Conservation (phyloP, 2,888 invertebrate species). For the Heteromurus nitidus region DNA sequence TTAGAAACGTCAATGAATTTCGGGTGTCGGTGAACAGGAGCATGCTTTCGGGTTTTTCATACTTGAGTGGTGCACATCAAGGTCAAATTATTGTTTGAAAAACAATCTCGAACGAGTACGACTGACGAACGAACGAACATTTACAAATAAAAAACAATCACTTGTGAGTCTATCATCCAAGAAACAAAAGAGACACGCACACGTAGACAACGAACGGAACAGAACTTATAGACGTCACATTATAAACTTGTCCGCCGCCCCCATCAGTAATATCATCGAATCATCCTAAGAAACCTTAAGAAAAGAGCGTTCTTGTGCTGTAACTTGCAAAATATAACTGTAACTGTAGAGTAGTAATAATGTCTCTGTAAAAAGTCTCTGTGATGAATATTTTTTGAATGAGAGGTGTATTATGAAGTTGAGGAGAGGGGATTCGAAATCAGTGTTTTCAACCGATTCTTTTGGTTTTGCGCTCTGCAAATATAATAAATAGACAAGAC, state of each 20-base stretch:
- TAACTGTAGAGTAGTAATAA: constrained; percentile 46
- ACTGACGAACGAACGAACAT: constrained; percentile 42
- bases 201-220: constrained; percentile 46
- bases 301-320: neutral
- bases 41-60: constrained; percentile 51
- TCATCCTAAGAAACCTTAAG: constrained; percentile 19
- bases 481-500: constrained; percentile 61
- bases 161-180: constrained; percentile 27
- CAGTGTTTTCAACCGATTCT: constrained; percentile 72
- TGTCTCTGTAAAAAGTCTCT: constrained; percentile 64
- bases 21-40: constrained; percentile 43
- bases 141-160: constrained; percentile 44
- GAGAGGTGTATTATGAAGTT: constrained; percentile 51
- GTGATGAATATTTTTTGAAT: constrained; percentile 55
- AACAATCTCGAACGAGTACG: constrained; percentile 5
- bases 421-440: constrained; percentile 40
- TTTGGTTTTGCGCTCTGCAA: constrained; percentile 74
- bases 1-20: constrained; percentile 9
- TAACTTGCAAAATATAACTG: neutral
- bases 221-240: constrained; percentile 53
- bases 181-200: constrained; percentile 49
- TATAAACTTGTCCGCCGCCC: constrained; percentile 26
- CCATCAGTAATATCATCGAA: constrained; percentile 23
- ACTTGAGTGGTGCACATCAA: constrained; percentile 40
- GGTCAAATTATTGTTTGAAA: constrained; percentile 11